Evolutionary conservation across 2,113 vertebrate species (phyloP).

Genomic region (Toxotes chatareus): DNA sequence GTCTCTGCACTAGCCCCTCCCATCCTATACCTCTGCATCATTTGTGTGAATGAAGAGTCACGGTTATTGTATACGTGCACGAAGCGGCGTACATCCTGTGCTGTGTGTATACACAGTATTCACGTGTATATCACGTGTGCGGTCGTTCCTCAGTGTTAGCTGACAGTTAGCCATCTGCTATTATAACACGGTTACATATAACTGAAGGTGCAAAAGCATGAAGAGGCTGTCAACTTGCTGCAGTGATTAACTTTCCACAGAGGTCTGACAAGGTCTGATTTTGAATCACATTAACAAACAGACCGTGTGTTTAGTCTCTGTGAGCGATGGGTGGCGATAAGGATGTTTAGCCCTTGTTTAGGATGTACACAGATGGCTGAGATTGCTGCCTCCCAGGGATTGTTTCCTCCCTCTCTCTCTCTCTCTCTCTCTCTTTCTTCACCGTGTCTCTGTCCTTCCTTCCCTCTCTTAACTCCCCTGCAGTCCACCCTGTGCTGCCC

Average conservation of each 20-base stretch:
- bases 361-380: constrained; percentile 69
- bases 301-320: constrained; percentile 31
- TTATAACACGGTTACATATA: not conserved
- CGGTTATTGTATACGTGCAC: not conserved
- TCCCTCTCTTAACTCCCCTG: constrained; percentile 53
- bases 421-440: constrained; percentile 1
- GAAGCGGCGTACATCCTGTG: not conserved
- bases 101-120: not conserved
- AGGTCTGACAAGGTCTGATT: constrained; percentile 38
- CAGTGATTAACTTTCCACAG: constrained; percentile 30
- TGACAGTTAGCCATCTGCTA: constrained; percentile 22
- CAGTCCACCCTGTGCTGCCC: constrained; percentile 72
- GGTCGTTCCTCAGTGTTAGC: not conserved
- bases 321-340: constrained; percentile 39
- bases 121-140: not conserved
- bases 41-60: constrained; percentile 71
- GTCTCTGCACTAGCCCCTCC: constrained; percentile 61
- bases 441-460: constrained; percentile 7
- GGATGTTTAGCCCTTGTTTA: constrained; percentile 52
- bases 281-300: not conserved
- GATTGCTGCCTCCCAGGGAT: constrained; percentile 44
- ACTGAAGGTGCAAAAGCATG: not conserved
- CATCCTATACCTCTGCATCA: constrained; percentile 62
- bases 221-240: not conserved
- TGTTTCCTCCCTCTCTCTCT: constrained; percentile 7